Base-by-base conservation (phyloP, 2,888 invertebrate genomes). In the Pediacus dermestoides region DNA sequence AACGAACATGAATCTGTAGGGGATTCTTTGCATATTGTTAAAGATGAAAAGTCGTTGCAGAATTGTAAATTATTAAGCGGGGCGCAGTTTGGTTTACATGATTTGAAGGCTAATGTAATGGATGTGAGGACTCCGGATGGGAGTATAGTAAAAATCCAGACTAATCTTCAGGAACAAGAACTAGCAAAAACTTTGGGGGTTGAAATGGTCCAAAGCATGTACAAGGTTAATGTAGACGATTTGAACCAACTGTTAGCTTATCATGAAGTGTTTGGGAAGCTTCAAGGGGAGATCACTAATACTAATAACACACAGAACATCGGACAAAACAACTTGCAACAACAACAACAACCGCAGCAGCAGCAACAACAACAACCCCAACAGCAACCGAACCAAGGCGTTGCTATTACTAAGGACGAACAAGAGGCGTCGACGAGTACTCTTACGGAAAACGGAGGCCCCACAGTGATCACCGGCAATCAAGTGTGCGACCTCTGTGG, bases 401-500 rank as follows among this genome's bases (percentile, higher is more conserved):
- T 57, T 6, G 48, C 64, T 12, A 60, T 64, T 14, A 55, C 60
- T 8, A 74, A 74, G 12, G 77, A 77, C 33, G 74, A 70, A 32
- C 72, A 66, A 22, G 70, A 68, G 39, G 58, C 76, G 0, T 74
- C 76, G 2, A 73, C 79, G 2, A 78, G 78, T 44, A 44, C 38
- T 25, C 46, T 2, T 25, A 21, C 28, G 28, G 27, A 25, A 39
- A 42, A 16, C 46, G 46, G 27, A 34, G 41, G 78, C 2, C 80
- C 84, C 1, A 73, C 77, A 2, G 75, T 77, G 2, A 71, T 75
- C 9, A 71, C 71, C 15, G 82, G 81, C 11, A 73, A 45, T 46
- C 88, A 89, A 66, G 77, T 83, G 10, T 89, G 89, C 66, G 88
- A 89, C 67, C 78, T 89, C 42, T 89, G 89, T 58, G 86, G 87